Conservation (phyloP, 2,888 invertebrate species). For the Odontothrips loti region DNA sequence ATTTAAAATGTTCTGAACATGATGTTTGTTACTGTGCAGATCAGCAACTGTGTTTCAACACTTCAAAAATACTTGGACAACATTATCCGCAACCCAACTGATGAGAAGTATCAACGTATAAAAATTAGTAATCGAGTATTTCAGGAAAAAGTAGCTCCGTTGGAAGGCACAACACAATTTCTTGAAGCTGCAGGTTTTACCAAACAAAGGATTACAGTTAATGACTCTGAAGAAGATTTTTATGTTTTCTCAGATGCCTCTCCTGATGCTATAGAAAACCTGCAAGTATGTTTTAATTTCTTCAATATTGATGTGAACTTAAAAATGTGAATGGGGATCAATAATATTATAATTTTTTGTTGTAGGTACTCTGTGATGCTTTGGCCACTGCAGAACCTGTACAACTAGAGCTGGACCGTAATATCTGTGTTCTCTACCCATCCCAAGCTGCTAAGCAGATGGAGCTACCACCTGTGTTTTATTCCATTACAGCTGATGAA, state of each 20-base stretch:
- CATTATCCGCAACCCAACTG: conserved; percentile 75
- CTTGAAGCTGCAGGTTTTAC: conserved; percentile 78
- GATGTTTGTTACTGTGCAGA: conserved; percentile 48
- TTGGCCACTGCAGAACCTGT: conserved; percentile 76
- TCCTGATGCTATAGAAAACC: conserved; percentile 53
- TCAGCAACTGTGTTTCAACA: conserved; percentile 78
- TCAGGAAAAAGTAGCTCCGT: conserved; percentile 70
- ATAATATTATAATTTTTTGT: conserved; percentile 35
- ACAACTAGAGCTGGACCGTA: conserved; percentile 77
- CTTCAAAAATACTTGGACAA: conserved; percentile 87
- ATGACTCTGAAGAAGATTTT: conserved; percentile 62
- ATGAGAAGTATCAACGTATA: conserved; percentile 87
- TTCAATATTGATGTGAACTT: conserved; percentile 21
- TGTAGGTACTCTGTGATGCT: conserved; percentile 68
- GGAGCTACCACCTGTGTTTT: conserved; percentile 80
- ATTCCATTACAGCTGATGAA: conserved; percentile 73
- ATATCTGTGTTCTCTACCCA: conserved; percentile 76
- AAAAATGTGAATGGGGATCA: too few species aligned
- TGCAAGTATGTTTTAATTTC: conserved; percentile 49
- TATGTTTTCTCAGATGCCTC: conserved; percentile 62
- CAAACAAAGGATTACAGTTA: conserved; percentile 54
- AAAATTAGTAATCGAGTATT: conserved; percentile 79
- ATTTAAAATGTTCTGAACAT: conserved; percentile 31
- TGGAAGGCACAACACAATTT: conserved; percentile 78
- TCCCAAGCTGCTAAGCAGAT: conserved; percentile 64